Evolutionary conservation across 2,888 invertebrate genomes (phyloP).

Genomic region (Drosophila birchii): DNA sequence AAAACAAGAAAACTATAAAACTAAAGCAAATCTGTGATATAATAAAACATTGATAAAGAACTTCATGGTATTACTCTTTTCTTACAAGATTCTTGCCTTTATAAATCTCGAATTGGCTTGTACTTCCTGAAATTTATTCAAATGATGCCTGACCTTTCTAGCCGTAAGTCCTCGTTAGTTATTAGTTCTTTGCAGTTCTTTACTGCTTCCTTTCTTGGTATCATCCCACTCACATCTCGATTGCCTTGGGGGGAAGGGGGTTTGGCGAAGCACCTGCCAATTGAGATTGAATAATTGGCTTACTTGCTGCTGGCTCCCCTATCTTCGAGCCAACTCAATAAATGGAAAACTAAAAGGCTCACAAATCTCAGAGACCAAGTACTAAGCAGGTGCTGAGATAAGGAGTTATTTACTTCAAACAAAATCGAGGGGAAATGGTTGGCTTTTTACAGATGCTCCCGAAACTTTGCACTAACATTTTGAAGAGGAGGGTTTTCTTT

Average conservation of each 20-base stretch:
- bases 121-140: background rate
- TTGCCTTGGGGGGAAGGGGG: constrained; percentile 5
- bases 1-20: background rate
- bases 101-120: background rate
- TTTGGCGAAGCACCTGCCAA: constrained; percentile 24
- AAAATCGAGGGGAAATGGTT: constrained; percentile 5
- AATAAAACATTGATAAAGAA: background rate
- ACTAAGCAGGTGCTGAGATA: constrained; percentile 21
- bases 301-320: constrained; percentile 4
- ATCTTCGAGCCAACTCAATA: background rate
- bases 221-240: constrained; percentile 11
- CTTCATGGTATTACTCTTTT: background rate
- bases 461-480: constrained; percentile 35
- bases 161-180: background rate
- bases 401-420: constrained; percentile 9
- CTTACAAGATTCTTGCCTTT: background rate
- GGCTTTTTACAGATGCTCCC: constrained; percentile 13
- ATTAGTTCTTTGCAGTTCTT: background rate
- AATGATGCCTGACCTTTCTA: background rate
- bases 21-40: background rate
- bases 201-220: background rate
- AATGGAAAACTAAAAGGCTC: constrained; percentile 29
- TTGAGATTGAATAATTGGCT: constrained; percentile 32
- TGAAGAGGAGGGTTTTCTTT: constrained; percentile 7
- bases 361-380: constrained; percentile 20